phyloP scores from a whole-genome alignment of 2,113 vertebrate species.

The Salvelinus alpinus region DNA sequence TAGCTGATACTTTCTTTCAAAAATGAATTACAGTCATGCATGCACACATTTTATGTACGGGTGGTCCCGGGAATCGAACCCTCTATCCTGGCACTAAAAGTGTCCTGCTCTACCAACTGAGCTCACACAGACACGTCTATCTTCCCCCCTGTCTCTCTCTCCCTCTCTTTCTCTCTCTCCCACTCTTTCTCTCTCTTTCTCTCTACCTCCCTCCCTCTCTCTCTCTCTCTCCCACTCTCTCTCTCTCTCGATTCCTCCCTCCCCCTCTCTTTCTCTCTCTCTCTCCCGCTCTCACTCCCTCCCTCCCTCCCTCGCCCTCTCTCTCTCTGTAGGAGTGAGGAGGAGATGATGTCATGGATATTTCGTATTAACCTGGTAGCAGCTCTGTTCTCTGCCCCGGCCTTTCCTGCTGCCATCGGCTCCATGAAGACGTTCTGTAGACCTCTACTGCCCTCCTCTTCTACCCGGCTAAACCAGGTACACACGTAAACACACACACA shows the following conservation, averaged over 20 bases:
- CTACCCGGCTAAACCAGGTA: slow-evolving; percentile 88
- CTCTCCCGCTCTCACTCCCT: no score
- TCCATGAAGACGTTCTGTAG: slow-evolving; percentile 98
- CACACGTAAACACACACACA: background rate
- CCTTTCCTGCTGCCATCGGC: slow-evolving; percentile 94
- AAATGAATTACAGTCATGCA: background rate
- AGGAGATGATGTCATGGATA: slow-evolving; percentile 98
- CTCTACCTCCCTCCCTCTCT: no score
- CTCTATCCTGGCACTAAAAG: no score
- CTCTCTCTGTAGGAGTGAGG: slow-evolving; percentile 81
- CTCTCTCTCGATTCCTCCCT: no score
- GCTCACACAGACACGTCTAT: no score
- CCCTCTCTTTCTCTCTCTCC: no score
- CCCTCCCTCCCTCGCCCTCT: background rate
- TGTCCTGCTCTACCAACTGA: no score
- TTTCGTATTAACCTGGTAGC: slow-evolving; percentile 94
- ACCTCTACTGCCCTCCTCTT: slow-evolving; percentile 85
- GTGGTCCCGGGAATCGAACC: background rate
- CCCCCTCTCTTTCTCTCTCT: fast-evolving
- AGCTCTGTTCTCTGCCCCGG: slow-evolving; percentile 92
- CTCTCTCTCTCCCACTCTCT: no score
- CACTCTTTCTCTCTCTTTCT: no score
- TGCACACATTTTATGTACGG: background rate
- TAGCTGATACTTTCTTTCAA: background rate
- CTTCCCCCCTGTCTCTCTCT: no score